Base-by-base conservation (phyloP, 2,888 invertebrate genomes). In the Globia sparganii region DNA sequence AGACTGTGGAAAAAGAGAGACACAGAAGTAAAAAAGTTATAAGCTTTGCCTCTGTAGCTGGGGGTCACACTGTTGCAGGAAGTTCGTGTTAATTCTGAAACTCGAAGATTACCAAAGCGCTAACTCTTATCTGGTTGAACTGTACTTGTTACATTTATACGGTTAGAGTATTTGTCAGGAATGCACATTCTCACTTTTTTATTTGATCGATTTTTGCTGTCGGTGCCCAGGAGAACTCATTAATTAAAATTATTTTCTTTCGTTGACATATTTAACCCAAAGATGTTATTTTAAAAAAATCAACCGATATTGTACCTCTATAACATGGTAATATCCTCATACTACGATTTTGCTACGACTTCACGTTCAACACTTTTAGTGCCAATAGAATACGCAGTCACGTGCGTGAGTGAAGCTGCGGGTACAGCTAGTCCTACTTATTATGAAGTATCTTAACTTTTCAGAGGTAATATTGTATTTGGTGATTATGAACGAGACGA, bases 401-500 rank as follows among this genome's bases (percentile, higher is more conserved):
- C 21, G 21, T 21, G 49, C 21, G 21, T 21, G 49, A 21, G 21
- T 2, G 6, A 21, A 49, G 21, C 49, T 8, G 8, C 21, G 21
- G 15, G 21, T 3, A 25, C 28, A 31, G 15, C 21, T 28, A 66
- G 13, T 66, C 28, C 28, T 40, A 28, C 2, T 34, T 18, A 9
- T 43, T 34, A 56, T 28, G 4, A 66, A 37, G 5, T 58, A 53
- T 9, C 0, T 59, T 18, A 46, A 2, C 64, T 53, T 78, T 81
- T 85, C 83, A 96, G 96, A 3, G 95, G 95, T 8, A 93, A 94
- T 81, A 88, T 95, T 58, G 90, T 96, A 68, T 96, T 96, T 78
- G 96, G 96, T 3, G 95, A 96, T 71, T 96, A 96, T 79, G 95
- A 95, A 68, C 93, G 94, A 1, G 95, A 95, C 28, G 96, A 95